Percentiles rank a stretch among this genome's conserved stretches.
These are phyloP conservation scores for Drosophila kokeensis DNA, from an alignment of 2,888 invertebrate species.

Conservation along the genomic window DNA sequence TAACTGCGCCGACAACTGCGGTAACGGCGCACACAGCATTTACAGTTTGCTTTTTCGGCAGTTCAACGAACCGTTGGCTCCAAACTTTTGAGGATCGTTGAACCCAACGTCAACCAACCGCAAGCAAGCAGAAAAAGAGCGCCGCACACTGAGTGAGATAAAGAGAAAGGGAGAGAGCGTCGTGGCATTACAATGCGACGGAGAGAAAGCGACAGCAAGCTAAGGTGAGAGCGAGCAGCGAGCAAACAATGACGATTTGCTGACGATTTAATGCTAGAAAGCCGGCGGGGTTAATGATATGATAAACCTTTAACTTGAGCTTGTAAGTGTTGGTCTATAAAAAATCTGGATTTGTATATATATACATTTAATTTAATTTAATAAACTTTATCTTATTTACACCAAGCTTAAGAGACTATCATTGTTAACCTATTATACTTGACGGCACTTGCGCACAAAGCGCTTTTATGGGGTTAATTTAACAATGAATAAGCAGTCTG, in stretches of 20 bases:
- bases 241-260: constrained; percentile 18
- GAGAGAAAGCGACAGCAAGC: not conserved
- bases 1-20: not conserved
- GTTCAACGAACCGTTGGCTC: constrained; percentile 58
- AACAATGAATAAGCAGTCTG: constrained; percentile 4
- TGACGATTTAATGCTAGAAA: constrained; percentile 27
- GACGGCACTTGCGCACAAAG: not conserved
- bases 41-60: constrained; percentile 60
- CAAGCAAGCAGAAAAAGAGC: constrained; percentile 1
- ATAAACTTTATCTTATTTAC: not conserved
- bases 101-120: constrained; percentile 28
- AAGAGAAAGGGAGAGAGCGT: not conserved
- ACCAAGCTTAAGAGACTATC: not conserved
- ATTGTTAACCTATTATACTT: not conserved
- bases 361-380: not conserved
- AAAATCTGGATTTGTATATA: not conserved
- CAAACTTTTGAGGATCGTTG: constrained; percentile 69
- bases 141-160: not conserved
- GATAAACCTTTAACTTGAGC: not conserved
- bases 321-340: not conserved
- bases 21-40: constrained; percentile 10
- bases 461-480: constrained; percentile 46
- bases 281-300: constrained; percentile 9
- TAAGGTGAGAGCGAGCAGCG: constrained; percentile 1
- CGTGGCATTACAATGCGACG: not conserved